Base-by-base conservation (phyloP, 37 sponge, comb jelly and placozoan species). In the Tethya wilhelma region DNA sequence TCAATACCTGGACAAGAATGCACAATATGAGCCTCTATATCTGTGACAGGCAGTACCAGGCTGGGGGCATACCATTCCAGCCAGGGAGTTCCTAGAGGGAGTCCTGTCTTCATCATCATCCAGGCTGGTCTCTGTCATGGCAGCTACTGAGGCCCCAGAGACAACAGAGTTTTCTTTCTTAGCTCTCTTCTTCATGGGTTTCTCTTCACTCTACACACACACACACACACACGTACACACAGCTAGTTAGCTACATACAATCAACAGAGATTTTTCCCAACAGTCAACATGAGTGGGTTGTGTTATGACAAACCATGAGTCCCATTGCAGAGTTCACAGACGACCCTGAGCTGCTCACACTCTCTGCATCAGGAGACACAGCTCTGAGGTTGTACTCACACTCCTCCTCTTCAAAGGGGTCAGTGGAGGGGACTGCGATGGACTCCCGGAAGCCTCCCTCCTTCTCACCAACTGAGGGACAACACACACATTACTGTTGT, bases 1-100 rank as follows among this genome's bases (percentile, higher is more conserved):
- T 85, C 55, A 90, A 65, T 11, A 90, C 81, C 84, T 90, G 63
- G 7, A 56, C 33, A 63, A 25, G 40, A 1, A 44, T 43, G n/a
- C 31, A 78, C 33, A 39, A 39, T 8, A 67, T 33, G 41, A 37
- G 40, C 11, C 38, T 28, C 30, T 58, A 58, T 53, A 3, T 38
- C 59, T 26, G 36, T 32, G 37, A 25, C 56, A 79, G 58, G 23
- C 32, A 30, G 58, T 67, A 43, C 34, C 38, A 46, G 57, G 2
- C 17, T 4, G n/a, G 1, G 29, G 3, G 32, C 71, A 59, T 34
- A 59, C 72, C 71, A 81, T 71, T 30, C 73, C 72, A 42, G 71
- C 9, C 19, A 71, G 62, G 69, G 69, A 26, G 1, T n/a, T 49
- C 53, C 14, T 49, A 14, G 53, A 9, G 9, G 53, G n/a, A n/a